These are phyloP conservation scores for Ginglymostoma cirratum DNA, from an alignment of 2,113 vertebrate species.

Conservation along the genomic window DNA sequence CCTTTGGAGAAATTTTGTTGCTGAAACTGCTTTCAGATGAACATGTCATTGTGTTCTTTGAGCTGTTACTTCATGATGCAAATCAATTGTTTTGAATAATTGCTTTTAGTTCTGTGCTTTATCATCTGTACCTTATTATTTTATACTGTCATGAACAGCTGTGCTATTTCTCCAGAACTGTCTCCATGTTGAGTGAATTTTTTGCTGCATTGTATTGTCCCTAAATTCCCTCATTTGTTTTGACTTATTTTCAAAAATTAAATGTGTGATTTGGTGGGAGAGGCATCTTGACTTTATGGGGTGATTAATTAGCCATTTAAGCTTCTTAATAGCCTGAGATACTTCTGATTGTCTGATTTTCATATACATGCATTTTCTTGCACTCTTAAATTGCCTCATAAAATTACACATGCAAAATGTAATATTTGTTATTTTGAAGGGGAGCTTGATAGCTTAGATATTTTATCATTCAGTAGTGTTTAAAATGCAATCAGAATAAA, in stretches of 20 bases:
- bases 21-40: background rate
- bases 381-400: background rate
- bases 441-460: background rate
- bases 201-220: background rate
- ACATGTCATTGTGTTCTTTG: background rate
- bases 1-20: background rate
- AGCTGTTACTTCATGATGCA: background rate
- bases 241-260: background rate
- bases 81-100: conserved; percentile 19
- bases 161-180: background rate
- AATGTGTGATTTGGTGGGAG: background rate
- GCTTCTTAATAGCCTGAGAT: background rate
- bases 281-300: background rate
- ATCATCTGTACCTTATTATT: background rate
- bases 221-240: background rate
- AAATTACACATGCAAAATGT: background rate
- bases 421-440: background rate
- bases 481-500: background rate
- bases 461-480: background rate
- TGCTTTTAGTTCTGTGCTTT: background rate
- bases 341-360: background rate
- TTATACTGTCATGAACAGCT: background rate
- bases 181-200: background rate
- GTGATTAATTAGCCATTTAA: background rate
- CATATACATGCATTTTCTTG: background rate